A percentile compares a stretch with the other conserved stretches of the same genome.
Evolutionary conservation across 2,113 vertebrate species (phyloP).

Genomic region (Phoxinus phoxinus): DNA sequence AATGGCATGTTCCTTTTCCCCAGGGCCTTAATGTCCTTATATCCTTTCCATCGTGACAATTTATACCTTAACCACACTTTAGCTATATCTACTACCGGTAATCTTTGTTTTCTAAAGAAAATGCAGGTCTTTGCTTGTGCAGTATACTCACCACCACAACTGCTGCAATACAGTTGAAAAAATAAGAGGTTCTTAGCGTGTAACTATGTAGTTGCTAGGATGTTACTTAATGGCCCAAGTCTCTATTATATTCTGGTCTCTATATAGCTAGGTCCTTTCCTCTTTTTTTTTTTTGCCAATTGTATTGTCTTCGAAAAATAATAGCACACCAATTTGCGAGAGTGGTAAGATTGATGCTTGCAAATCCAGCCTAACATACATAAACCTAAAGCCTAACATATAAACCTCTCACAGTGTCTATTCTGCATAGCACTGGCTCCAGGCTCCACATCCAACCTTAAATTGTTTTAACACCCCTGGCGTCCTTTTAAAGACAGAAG

Average conservation of each 20-base stretch:
- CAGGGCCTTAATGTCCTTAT: slow-evolving; percentile 3
- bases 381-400: background rate
- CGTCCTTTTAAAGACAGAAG: slow-evolving; percentile 33
- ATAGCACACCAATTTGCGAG: background rate
- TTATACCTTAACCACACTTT: background rate
- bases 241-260: background rate
- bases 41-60: background rate
- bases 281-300: background rate
- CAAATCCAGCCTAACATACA: background rate
- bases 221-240: background rate
- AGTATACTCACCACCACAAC: background rate
- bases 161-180: background rate
- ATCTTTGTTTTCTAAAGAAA: background rate
- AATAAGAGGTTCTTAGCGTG: background rate
- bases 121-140: background rate
- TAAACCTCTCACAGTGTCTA: background rate
- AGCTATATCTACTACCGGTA: background rate
- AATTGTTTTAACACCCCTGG: slow-evolving; percentile 22
- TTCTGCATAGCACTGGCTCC: background rate
- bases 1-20: background rate
- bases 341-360: background rate
- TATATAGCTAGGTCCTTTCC: background rate
- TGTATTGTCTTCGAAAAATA: background rate
- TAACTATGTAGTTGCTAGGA: background rate
- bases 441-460: background rate